Conservation (phyloP, 2,797 vertebrate genomes). For the Danio kyathit region DNA sequence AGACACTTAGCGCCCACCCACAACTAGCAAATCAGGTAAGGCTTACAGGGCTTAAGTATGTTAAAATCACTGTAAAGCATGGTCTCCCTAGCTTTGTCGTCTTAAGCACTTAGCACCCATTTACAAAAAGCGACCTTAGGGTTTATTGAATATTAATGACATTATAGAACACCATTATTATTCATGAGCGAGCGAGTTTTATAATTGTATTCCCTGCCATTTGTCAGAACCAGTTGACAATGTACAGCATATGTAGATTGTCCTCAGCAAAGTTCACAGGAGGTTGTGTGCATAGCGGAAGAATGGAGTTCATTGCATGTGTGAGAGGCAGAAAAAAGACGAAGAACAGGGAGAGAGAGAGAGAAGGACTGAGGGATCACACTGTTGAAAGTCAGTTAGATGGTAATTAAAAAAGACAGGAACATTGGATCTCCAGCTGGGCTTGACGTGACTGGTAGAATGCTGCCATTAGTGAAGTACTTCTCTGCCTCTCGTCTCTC, state of each 20-base stretch:
- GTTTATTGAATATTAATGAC: conserved; percentile 6
- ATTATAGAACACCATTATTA: neutral
- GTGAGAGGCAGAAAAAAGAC: neutral
- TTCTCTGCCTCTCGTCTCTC: conserved; percentile 23
- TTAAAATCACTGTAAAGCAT: too few species aligned
- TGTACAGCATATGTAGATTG: neutral
- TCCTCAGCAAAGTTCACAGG: neutral
- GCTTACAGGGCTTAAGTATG: too few species aligned
- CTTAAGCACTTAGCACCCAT: neutral
- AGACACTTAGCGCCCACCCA: neutral
- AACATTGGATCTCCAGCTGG: conserved; percentile 58
- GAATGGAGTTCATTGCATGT: neutral
- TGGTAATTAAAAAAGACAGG: conserved; percentile 62
- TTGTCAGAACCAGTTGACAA: neutral
- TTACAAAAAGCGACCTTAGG: neutral
- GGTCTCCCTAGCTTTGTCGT: neutral
- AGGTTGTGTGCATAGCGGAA: neutral
- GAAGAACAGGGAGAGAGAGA: neutral
- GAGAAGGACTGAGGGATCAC: conserved; percentile 19
- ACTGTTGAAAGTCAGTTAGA: conserved; percentile 47
- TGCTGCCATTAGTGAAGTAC: conserved; percentile 45
- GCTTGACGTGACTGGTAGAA: conserved; percentile 55
- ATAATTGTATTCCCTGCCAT: neutral
- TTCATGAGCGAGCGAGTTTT: neutral
- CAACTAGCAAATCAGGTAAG: too few species aligned